Evolutionary conservation across 2,888 invertebrate species (phyloP).

Genomic region (Neelides folsomi): DNA sequence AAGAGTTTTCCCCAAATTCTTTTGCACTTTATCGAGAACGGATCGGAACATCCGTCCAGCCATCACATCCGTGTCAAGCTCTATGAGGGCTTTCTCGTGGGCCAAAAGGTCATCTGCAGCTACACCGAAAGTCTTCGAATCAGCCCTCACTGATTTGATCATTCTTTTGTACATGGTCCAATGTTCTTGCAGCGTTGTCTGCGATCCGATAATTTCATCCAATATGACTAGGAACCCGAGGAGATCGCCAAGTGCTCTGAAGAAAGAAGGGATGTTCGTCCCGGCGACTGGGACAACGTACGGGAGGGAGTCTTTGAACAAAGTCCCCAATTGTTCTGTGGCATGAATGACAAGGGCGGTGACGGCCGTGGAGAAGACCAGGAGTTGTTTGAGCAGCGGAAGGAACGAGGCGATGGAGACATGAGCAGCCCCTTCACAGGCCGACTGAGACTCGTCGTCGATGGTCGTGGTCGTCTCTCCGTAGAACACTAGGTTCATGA

Average conservation of each 20-base stretch:
- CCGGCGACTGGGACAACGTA: conserved; percentile 34
- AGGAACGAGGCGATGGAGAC: conserved; percentile 42
- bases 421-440: conserved; percentile 40
- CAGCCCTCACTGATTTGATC: conserved; percentile 53
- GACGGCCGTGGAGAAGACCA: conserved; percentile 54
- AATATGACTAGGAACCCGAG: conserved; percentile 45
- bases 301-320: conserved; percentile 43
- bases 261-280: conserved; percentile 27
- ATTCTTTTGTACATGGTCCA: conserved; percentile 67
- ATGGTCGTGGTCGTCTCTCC: conserved; percentile 17
- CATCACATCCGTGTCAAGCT: conserved; percentile 53
- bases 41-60: conserved; percentile 54
- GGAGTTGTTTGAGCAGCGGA: conserved; percentile 45
- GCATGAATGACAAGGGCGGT: conserved; percentile 58
- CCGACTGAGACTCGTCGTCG: conserved; percentile 3
- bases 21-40: conserved; percentile 13
- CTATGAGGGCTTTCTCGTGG: conserved; percentile 56
- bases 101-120: conserved; percentile 51
- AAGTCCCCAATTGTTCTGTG: conserved; percentile 58
- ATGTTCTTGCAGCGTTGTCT: conserved; percentile 49
- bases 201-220: conserved; percentile 51
- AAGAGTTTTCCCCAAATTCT: conserved; percentile 5
- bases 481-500: conserved; percentile 22
- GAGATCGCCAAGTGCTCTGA: conserved; percentile 39
- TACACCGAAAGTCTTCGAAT: conserved; percentile 46